phyloP scores from a whole-genome alignment of 2,888 invertebrate genomes.

The Heliconius hortense region DNA sequence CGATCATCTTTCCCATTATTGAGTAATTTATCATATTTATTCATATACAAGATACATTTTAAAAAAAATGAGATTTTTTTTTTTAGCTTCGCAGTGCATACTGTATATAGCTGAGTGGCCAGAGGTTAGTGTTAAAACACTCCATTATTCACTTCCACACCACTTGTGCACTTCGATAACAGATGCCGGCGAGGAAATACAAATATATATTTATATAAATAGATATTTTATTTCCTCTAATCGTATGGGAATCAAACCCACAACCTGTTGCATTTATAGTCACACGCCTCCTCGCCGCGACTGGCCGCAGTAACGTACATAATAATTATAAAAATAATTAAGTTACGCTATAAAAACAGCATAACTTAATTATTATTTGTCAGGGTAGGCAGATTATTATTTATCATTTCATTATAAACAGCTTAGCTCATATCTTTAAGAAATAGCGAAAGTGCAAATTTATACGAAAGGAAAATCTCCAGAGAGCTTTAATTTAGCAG shows the following conservation, averaged over 20 bases:
- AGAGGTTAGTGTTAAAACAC: neutral
- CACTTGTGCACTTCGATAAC: too few species aligned
- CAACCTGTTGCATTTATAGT: too few species aligned
- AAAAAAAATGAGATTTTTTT: too few species aligned
- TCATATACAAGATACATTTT: neutral
- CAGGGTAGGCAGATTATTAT: too few species aligned
- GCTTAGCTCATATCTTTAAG: constrained; percentile 1
- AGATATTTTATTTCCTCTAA: too few species aligned
- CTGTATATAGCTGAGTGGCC: neutral
- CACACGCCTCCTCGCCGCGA: too few species aligned
- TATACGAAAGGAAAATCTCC: constrained; percentile 3
- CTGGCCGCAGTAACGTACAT: too few species aligned
- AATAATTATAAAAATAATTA: too few species aligned
- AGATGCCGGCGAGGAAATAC: too few species aligned
- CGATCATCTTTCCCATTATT: neutral
- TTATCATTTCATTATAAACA: neutral
- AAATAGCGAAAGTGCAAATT: constrained; percentile 1
- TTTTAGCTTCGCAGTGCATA: neutral
- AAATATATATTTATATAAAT: too few species aligned
- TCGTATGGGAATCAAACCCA: too few species aligned
- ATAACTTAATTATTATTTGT: neutral
- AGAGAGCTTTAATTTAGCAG: neutral
- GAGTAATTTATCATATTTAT: neutral
- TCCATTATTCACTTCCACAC: neutral
- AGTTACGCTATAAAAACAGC: too few species aligned